Conservation (phyloP, 2,797 vertebrate genomes). For the Pogonophryne albipinna region DNA sequence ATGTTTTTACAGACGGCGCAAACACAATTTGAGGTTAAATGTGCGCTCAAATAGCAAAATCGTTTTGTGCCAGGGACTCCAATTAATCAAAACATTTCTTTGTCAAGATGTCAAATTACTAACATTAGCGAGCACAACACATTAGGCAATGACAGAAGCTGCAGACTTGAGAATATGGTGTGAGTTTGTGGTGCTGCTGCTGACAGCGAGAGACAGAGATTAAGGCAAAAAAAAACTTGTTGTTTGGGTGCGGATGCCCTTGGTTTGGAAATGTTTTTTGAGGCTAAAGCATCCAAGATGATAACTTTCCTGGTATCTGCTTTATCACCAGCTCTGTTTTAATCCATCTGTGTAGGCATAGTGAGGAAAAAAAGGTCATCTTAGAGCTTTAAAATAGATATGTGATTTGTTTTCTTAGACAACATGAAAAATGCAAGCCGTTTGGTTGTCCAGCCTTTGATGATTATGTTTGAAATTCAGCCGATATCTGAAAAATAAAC, state of each 20-base stretch:
- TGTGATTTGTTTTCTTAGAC: slow-evolving; percentile 15
- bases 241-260: slow-evolving; percentile 60
- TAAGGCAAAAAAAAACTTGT: slow-evolving; percentile 53
- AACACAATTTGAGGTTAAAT: slow-evolving; percentile 1
- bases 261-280: slow-evolving; percentile 71
- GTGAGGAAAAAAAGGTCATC: slow-evolving; percentile 33
- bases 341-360: slow-evolving; percentile 31
- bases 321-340: slow-evolving; percentile 41
- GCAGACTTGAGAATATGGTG: slow-evolving; percentile 52
- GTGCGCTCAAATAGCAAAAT: slow-evolving; percentile 18
- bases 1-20: not conserved
- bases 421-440: slow-evolving; percentile 25
- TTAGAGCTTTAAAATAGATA: not conserved
- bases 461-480: slow-evolving; percentile 46
- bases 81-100: slow-evolving; percentile 67
- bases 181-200: slow-evolving; percentile 48
- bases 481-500: slow-evolving; percentile 28
- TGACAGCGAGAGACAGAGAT: slow-evolving; percentile 59
- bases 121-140: slow-evolving; percentile 53
- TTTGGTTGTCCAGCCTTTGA: slow-evolving; percentile 34
- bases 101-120: slow-evolving; percentile 67
- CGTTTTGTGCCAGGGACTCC: slow-evolving; percentile 48
- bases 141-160: slow-evolving; percentile 43
- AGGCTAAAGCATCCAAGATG: slow-evolving; percentile 52
- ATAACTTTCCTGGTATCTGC: slow-evolving; percentile 45